These are phyloP conservation scores for Beaufortia kweichowensis DNA, from an alignment of 2,113 vertebrate genomes.

Conservation along the genomic window DNA sequence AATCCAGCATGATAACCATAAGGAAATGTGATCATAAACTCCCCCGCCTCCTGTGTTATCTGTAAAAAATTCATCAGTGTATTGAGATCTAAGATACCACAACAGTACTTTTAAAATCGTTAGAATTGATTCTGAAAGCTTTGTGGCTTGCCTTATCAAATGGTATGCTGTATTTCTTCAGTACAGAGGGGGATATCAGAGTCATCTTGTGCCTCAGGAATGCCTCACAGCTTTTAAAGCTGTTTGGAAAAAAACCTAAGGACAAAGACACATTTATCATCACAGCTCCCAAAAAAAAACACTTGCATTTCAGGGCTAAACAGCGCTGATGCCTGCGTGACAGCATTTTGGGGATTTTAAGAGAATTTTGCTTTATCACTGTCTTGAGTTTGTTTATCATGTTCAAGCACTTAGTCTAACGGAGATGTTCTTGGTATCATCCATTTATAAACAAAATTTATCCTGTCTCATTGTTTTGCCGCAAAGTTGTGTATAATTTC, in stretches of 20 bases:
- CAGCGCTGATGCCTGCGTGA: too few relatives aligned
- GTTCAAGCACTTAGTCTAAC: too few relatives aligned
- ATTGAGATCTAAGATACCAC: neutral
- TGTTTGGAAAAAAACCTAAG: constrained; percentile 93
- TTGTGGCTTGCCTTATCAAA: constrained; percentile 88
- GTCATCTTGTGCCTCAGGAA: constrained; percentile 99
- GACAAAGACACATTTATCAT: neutral
- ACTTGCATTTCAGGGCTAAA: neutral
- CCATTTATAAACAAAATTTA: too few relatives aligned
- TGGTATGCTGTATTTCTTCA: constrained; percentile 96
- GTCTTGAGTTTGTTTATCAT: too few relatives aligned
- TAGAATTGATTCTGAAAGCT: constrained; percentile 11
- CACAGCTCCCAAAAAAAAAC: neutral
- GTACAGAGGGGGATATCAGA: constrained; percentile 90
- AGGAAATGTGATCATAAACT: constrained; percentile 98
- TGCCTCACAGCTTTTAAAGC: constrained; percentile 90
- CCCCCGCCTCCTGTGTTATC: constrained; percentile 96
- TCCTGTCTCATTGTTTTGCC: too few relatives aligned
- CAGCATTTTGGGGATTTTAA: too few relatives aligned
- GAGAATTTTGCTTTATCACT: too few relatives aligned
- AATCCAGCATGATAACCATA: constrained; percentile 98
- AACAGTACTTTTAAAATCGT: neutral
- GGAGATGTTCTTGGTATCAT: too few relatives aligned
- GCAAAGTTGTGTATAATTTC: too few relatives aligned
- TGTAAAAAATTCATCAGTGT: constrained; percentile 55